phyloP scores from a whole-genome alignment of 2,113 vertebrate species.

The Cettia cetti region DNA sequence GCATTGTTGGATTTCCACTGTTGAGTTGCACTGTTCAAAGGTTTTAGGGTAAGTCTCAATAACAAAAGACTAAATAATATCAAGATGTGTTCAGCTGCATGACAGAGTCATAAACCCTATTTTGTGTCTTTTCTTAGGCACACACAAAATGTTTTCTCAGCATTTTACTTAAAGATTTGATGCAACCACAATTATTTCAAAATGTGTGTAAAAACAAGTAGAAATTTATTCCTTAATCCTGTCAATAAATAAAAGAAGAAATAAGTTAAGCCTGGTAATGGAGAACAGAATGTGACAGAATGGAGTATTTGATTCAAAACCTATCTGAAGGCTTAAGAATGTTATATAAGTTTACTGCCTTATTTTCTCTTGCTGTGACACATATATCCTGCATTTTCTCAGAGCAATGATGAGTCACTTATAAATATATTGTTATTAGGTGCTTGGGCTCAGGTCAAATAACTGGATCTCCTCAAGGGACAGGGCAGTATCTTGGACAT shows the following conservation, averaged over 20 bases:
- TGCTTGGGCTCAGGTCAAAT: not conserved
- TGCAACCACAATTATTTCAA: not conserved
- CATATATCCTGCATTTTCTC: not conserved
- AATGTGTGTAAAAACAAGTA: not conserved
- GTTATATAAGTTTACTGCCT: not conserved
- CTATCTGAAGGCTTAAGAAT: not conserved
- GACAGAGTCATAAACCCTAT: not conserved
- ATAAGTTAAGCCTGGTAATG: not conserved
- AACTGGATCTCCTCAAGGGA: not conserved
- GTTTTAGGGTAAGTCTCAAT: not conserved
- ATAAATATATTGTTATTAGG: not conserved
- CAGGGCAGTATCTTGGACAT: slow-evolving; percentile 7
- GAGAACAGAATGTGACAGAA: not conserved
- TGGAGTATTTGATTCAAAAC: not conserved
- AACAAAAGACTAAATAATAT: not conserved
- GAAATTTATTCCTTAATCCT: not conserved
- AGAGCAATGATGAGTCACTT: not conserved
- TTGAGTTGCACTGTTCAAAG: not conserved
- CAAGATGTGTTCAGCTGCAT: not conserved
- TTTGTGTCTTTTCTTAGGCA: not conserved
- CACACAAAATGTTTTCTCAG: not conserved
- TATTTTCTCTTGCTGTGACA: not conserved
- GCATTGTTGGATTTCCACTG: not conserved
- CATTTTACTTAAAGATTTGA: not conserved
- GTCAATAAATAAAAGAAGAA: not conserved